These are phyloP conservation scores for Stichodactyla helianthus DNA, from an alignment of 64 coral and sea anemone genomes.

Conservation along the genomic window DNA sequence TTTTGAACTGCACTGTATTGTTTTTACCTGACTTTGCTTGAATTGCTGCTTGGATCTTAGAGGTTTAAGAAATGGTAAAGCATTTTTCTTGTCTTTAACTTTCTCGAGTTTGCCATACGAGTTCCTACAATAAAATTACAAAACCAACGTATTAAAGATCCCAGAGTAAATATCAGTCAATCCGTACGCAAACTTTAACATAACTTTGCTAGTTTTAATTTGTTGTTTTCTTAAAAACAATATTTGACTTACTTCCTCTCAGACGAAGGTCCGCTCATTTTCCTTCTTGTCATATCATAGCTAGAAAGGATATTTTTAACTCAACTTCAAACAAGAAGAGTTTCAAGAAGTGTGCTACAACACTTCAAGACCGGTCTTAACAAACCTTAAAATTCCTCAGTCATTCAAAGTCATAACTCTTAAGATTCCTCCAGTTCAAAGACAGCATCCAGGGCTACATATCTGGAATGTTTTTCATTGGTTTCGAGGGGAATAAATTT, in stretches of 20 bases:
- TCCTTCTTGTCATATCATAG: constrained; percentile 24
- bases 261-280: constrained; percentile 20
- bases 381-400: background rate
- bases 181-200: constrained; percentile 4
- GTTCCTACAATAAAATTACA: constrained; percentile 22
- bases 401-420: background rate
- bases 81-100: constrained; percentile 27
- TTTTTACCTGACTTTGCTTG: constrained; percentile 8
- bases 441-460: background rate
- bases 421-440: background rate
- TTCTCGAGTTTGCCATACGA: constrained; percentile 22
- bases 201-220: background rate
- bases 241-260: constrained; percentile 28
- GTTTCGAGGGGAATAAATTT: background rate
- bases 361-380: background rate
- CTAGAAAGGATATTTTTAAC: background rate
- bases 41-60: constrained; percentile 23
- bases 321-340: background rate
- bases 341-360: background rate
- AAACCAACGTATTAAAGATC: background rate
- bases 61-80: constrained; percentile 14
- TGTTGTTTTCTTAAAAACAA: background rate
- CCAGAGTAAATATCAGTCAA: background rate
- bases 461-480: background rate
- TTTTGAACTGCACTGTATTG: too few species aligned